phyloP scores from a whole-genome alignment of 2,113 vertebrate species.

The Scopus umbretta region DNA sequence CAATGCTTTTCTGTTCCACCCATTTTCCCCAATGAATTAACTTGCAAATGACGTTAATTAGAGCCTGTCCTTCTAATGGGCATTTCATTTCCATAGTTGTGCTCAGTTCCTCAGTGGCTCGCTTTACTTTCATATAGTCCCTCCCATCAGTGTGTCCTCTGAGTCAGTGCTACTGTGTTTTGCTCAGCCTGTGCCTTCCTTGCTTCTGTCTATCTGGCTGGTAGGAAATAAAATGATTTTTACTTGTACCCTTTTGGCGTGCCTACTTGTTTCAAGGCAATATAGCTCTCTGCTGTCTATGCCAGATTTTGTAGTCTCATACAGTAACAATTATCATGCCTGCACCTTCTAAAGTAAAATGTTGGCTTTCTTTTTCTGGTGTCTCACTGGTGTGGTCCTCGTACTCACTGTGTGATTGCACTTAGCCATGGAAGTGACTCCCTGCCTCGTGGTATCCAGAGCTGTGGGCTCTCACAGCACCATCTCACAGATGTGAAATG shows the following conservation, averaged over 20 bases:
- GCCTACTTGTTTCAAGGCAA: background rate
- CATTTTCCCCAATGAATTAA: background rate
- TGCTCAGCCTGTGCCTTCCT: background rate
- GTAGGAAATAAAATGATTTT: background rate
- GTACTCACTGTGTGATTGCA: background rate
- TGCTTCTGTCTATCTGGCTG: background rate
- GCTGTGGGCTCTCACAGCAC: background rate
- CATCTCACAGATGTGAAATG: background rate
- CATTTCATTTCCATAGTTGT: background rate
- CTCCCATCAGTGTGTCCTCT: background rate
- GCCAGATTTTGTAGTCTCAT: background rate
- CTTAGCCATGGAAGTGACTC: background rate
- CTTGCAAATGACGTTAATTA: constrained; percentile 21
- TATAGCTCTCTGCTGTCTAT: background rate
- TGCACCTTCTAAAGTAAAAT: background rate
- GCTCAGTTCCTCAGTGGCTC: background rate
- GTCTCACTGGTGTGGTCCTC: background rate
- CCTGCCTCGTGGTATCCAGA: background rate
- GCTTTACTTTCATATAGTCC: background rate
- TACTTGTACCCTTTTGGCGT: background rate
- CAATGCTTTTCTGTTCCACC: background rate
- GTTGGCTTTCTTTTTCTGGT: background rate
- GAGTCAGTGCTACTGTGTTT: constrained; percentile 5
- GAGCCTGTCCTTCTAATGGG: background rate
- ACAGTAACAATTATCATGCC: background rate